Conservation (phyloP, 53 echinoderm and acorn worm genomes). For the Holothuria leucospilota region DNA sequence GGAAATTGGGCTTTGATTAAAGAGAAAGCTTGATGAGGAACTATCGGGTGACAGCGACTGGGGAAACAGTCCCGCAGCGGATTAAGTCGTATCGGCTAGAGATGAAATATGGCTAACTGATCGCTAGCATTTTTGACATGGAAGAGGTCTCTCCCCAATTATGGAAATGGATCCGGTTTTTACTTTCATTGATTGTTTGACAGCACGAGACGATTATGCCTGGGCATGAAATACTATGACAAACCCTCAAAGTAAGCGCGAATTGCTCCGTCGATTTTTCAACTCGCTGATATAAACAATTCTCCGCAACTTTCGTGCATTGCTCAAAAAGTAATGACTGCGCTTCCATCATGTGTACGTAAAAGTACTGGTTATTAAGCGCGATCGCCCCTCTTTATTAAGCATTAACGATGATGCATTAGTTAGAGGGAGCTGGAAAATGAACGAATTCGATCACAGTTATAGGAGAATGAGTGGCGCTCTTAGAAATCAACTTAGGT, state of each 20-base stretch:
- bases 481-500: conserved; percentile 13
- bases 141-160: conserved; percentile 42
- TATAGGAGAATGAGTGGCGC: conserved; percentile 19
- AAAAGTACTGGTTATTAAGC: conserved; percentile 26
- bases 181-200: conserved; percentile 46
- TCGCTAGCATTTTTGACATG: conserved; percentile 42
- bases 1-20: conserved; percentile 45
- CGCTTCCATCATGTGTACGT: background rate
- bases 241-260: conserved; percentile 35
- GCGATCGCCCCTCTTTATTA: conserved; percentile 43
- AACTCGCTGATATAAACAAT: conserved; percentile 39
- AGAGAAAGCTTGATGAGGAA: conserved; percentile 31
- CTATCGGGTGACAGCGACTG: conserved; percentile 46
- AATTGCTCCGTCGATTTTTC: conserved; percentile 33
- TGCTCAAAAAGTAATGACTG: conserved; percentile 23
- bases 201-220: conserved; percentile 35
- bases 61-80: conserved; percentile 30
- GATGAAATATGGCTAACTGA: conserved; percentile 46
- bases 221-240: conserved; percentile 21
- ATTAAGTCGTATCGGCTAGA: conserved; percentile 37
- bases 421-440: conserved; percentile 32
- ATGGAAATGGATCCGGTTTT: conserved; percentile 51
- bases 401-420: conserved; percentile 51
- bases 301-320: background rate
- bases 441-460: conserved; percentile 31